Evolutionary conservation across 2,797 vertebrate species (phyloP).

Genomic region (Cyclopterus lumpus): DNA sequence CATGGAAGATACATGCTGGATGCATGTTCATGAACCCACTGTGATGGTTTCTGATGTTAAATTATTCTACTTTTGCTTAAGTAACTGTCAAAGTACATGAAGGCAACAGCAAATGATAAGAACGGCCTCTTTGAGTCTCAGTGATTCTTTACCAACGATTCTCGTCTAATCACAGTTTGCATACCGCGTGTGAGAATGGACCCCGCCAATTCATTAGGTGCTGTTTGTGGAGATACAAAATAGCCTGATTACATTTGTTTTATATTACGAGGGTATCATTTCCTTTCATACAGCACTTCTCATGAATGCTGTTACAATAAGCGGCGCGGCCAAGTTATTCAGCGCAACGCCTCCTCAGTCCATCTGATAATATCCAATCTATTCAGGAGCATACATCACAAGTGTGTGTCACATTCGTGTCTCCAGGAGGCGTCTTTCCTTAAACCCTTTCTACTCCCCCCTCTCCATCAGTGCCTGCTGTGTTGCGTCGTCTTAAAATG

Average conservation of each 20-base stretch:
- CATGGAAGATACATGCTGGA: neutral
- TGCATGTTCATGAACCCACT: neutral
- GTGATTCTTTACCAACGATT: slow-evolving; percentile 6
- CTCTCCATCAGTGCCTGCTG: slow-evolving; percentile 22
- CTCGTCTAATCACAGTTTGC: neutral
- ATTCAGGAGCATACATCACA: slow-evolving; percentile 46
- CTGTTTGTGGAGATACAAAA: slow-evolving; percentile 9
- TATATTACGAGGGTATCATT: neutral
- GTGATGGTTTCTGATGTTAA: slow-evolving; percentile 5
- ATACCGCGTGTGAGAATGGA: neutral
- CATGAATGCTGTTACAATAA: slow-evolving; percentile 28
- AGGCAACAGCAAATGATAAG: slow-evolving; percentile 3
- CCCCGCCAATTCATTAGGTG: slow-evolving; percentile 2
- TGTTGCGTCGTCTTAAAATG: slow-evolving; percentile 52
- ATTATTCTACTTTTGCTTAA: slow-evolving; percentile 13
- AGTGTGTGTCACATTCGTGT: slow-evolving; percentile 47
- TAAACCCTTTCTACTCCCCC: neutral
- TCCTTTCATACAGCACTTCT: slow-evolving; percentile 17
- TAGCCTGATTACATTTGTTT: slow-evolving; percentile 5
- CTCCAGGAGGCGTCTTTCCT: slow-evolving; percentile 43
- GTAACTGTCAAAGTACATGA: slow-evolving; percentile 12
- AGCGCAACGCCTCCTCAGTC: neutral
- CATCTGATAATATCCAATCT: slow-evolving; percentile 41
- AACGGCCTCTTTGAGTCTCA: neutral
- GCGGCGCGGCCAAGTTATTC: neutral